These are phyloP conservation scores for Nycticryphes semicollaris DNA, from an alignment of 2,113 vertebrate genomes.

Conservation along the genomic window DNA sequence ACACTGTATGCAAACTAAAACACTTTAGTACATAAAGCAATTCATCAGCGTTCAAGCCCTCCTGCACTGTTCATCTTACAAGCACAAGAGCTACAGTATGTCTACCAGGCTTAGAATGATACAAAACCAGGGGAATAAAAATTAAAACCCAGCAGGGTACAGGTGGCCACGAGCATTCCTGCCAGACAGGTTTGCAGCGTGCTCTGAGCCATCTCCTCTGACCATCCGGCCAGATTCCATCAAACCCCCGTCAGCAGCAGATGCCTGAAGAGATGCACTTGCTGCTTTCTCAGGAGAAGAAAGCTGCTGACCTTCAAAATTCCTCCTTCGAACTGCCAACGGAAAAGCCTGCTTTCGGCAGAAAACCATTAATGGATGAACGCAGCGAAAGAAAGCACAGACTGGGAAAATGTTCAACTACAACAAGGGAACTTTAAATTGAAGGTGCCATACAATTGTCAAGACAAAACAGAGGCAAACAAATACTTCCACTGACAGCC, in stretches of 20 bases:
- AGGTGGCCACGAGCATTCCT: background rate
- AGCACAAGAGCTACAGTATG: background rate
- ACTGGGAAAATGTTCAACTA: background rate
- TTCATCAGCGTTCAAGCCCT: background rate
- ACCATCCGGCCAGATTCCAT: background rate
- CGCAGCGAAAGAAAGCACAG: background rate
- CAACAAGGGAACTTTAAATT: background rate
- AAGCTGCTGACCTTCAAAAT: conserved; percentile 1
- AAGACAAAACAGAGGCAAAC: background rate
- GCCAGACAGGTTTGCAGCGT: background rate
- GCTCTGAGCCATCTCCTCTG: background rate
- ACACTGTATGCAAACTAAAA: background rate
- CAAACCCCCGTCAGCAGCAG: conserved; percentile 3
- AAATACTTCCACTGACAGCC: background rate
- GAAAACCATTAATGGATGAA: background rate
- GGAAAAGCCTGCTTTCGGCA: background rate
- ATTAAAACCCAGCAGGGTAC: conserved; percentile 1
- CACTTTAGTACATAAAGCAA: background rate
- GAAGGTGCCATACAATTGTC: background rate
- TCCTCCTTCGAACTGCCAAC: background rate
- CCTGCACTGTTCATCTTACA: background rate
- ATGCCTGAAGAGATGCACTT: conserved; percentile 9
- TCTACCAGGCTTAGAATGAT: background rate
- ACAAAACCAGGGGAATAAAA: background rate
- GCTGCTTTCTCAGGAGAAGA: conserved; percentile 13